phyloP scores from a whole-genome alignment of 64 coral and sea anemone genomes.

The Stylophora pistillata region DNA sequence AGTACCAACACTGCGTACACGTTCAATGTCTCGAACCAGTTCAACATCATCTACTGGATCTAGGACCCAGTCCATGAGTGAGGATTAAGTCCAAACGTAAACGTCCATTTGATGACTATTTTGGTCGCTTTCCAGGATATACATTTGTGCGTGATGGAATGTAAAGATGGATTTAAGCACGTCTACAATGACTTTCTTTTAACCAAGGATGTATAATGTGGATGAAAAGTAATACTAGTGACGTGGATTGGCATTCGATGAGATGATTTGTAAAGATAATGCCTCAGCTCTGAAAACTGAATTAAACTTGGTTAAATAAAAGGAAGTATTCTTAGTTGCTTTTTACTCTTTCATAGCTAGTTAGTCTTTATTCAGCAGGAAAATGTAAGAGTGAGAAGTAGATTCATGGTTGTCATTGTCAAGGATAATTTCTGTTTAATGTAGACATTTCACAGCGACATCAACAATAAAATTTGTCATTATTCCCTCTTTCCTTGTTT shows the following conservation, averaged over 20 bases:
- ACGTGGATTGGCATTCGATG: constrained; percentile 1
- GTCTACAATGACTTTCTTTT: background rate
- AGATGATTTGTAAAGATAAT: constrained; percentile 7
- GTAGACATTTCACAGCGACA: background rate
- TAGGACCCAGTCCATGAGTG: constrained; percentile 80
- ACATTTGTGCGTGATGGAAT: constrained; percentile 18
- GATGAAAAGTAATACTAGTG: constrained; percentile 23
- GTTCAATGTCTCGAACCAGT: constrained; percentile 92
- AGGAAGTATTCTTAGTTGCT: background rate
- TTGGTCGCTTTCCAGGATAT: background rate
- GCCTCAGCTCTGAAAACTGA: background rate
- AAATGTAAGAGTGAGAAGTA: background rate
- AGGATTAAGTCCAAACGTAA: constrained; percentile 52
- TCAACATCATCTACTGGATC: constrained; percentile 71
- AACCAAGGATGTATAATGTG: constrained; percentile 2
- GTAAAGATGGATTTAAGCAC: background rate
- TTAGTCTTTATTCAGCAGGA: background rate
- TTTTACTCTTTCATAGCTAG: background rate
- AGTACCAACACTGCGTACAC: constrained; percentile 97
- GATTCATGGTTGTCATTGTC: background rate
- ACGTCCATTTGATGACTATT: constrained; percentile 16
- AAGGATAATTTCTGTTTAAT: constrained; percentile 4
- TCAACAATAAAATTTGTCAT: constrained; percentile 21
- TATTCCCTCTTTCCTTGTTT: background rate
- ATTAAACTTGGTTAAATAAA: background rate